Evolutionary conservation across 2,888 invertebrate species (phyloP).

Genomic region (Nasonovia ribisnigri): DNA sequence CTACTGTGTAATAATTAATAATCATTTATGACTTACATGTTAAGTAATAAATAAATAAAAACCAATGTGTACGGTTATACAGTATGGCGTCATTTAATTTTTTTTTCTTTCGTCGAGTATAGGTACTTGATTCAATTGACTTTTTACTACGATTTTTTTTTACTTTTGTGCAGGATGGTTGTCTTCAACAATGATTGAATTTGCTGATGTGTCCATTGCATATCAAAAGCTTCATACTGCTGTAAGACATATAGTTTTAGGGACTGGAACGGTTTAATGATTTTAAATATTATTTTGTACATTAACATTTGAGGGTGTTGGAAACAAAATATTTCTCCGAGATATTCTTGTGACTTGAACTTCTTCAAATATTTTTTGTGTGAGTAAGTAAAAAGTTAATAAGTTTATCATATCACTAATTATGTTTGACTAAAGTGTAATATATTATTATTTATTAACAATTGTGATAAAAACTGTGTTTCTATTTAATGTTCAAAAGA

Average conservation of each 20-base stretch:
- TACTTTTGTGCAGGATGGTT: background rate
- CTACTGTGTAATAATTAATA: too few species aligned
- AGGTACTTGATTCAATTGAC: background rate
- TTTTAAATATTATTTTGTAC: background rate
- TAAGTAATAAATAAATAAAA: background rate
- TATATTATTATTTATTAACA: background rate
- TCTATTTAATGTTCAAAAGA: background rate
- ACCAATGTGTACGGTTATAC: background rate
- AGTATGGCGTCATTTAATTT: background rate
- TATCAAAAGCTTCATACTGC: background rate
- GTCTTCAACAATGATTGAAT: background rate
- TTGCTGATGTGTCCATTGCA: background rate
- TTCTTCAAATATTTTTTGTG: background rate
- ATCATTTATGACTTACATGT: background rate
- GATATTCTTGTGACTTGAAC: background rate
- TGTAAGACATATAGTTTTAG: background rate
- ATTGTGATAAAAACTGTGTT: background rate
- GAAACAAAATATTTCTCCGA: background rate
- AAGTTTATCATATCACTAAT: background rate
- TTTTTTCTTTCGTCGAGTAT: background rate
- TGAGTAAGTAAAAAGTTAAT: background rate
- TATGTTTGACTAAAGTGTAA: background rate
- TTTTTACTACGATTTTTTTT: background rate
- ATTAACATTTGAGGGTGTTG: background rate
- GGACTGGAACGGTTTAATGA: background rate